Base-by-base conservation (phyloP, 1,140 invertebrate species). In the Nilaparvata lugens region DNA sequence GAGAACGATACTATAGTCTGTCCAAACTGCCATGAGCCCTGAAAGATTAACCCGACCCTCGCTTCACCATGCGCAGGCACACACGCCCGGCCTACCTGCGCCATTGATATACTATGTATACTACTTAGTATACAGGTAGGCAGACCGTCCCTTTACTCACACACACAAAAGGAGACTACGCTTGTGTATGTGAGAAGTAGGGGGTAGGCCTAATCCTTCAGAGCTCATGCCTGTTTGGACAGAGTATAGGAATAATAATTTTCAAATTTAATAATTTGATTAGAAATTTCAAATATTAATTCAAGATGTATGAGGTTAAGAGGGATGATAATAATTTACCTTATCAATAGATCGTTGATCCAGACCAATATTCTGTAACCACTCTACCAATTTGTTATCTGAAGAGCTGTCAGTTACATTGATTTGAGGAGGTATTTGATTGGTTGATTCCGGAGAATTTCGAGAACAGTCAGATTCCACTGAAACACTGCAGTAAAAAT, bases 281-380 rank as follows among this genome's bases (percentile, higher is more conserved):
- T 52, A 57, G 38, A 18, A 21, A n/a, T 62, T 11, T 21, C 25
- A 23, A 58, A 48, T 53, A 58, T 16, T 42, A 53, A 53, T 51
- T 21, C 52, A 62, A 58, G 31, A 18, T 52, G 38, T 23, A 64
- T 25, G 42, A 6, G 51, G 16, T 23, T 9, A 56, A 14, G 53
- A n/a, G 19, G 59, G 57, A 31, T 31, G 11, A 28, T 62, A 6
- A 51, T 45, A 45, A 60, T 43, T 60, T 66, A 79, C 79, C 67
- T 76, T 79, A 59, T 81, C 75, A 51, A 83, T 79, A 19, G 82
- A 78, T 28, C 68, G 69, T 60, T 78, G 73, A 68, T 85, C 79
- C 40, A 87, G 68, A 28, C 78, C 75, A 43, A 84, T 70, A 59
- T 74, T 74, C 60, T 75, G 67, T 13, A 87, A 67, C 82, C 84